These are phyloP conservation scores for Procambarus virginalis DNA, from an alignment of 1,140 invertebrate genomes.

Conservation along the genomic window DNA sequence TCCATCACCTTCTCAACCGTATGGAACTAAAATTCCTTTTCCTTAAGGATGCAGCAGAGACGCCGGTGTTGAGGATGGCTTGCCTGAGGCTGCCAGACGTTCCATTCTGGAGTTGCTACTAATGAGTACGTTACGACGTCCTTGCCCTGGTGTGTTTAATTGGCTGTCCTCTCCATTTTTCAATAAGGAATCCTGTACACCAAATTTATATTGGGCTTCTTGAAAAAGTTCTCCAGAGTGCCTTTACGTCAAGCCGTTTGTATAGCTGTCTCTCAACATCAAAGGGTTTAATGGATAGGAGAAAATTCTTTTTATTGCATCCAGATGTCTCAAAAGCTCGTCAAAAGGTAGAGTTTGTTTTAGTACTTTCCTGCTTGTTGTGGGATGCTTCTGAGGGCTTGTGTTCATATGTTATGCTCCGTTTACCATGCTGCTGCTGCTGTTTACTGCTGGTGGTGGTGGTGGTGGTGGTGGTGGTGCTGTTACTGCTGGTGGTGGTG, in stretches of 20 bases:
- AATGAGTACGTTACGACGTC: slow-evolving; percentile 24
- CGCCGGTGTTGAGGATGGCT: background rate
- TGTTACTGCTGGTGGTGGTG: too few relatives aligned
- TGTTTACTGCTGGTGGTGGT: too few relatives aligned
- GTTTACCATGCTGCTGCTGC: too few relatives aligned
- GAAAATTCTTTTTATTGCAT: background rate
- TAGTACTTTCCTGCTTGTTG: background rate
- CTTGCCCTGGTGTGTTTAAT: slow-evolving; percentile 3
- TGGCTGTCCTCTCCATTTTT: slow-evolving; percentile 13
- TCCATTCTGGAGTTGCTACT: slow-evolving; percentile 7
- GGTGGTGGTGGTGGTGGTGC: too few relatives aligned
- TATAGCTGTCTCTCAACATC: slow-evolving; percentile 11
- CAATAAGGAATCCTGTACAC: slow-evolving; percentile 38
- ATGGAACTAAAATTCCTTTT: background rate
- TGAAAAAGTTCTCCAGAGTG: slow-evolving; percentile 34
- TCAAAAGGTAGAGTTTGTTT: background rate
- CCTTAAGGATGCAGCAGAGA: background rate
- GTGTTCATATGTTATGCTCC: too few relatives aligned
- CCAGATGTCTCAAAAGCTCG: background rate
- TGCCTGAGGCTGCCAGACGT: background rate
- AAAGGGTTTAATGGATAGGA: slow-evolving; percentile 23
- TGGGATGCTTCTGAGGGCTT: background rate
- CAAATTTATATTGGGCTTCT: slow-evolving; percentile 40
- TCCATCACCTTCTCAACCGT: background rate
- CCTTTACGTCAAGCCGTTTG: slow-evolving; percentile 18